A percentile compares a stretch with the other conserved stretches of the same genome.
phyloP scores from a whole-genome alignment of 2,113 vertebrate species.

The Maccullochella peelii region DNA sequence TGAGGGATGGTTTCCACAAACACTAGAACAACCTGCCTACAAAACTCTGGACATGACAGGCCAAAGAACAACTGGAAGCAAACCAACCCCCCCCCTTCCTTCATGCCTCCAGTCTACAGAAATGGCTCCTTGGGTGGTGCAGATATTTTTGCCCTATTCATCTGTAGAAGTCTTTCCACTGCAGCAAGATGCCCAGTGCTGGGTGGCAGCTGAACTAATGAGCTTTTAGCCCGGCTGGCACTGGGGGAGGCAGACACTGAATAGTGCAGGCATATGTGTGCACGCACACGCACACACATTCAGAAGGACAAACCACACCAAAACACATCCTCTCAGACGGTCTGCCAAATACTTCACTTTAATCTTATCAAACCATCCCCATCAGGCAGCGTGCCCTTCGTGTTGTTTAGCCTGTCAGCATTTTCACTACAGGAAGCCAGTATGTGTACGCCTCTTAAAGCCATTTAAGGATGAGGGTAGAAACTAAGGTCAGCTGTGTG shows the following conservation, averaged over 20 bases:
- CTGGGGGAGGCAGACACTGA: conserved; percentile 44
- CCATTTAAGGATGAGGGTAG: conserved; percentile 72
- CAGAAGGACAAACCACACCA: conserved; percentile 55
- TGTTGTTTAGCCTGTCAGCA: conserved; percentile 81
- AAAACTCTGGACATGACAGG: neutral
- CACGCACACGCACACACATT: neutral
- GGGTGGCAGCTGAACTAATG: conserved; percentile 76
- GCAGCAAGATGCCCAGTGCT: conserved; percentile 58
- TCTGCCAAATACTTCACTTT: conserved; percentile 82
- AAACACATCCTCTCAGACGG: conserved; percentile 66
- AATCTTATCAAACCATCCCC: conserved; percentile 84
- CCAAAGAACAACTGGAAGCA: conserved; percentile 21
- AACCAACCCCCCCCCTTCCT: neutral
- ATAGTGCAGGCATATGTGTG: conserved; percentile 32
- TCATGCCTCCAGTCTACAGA: conserved; percentile 11
- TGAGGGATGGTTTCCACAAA: neutral
- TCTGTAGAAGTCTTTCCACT: conserved; percentile 38
- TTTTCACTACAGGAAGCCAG: conserved; percentile 75
- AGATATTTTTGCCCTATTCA: conserved; percentile 36
- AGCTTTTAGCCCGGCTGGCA: conserved; percentile 74
- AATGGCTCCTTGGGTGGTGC: conserved; percentile 29
- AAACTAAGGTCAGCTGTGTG: conserved; percentile 68
- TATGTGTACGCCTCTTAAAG: conserved; percentile 56
- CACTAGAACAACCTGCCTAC: neutral
- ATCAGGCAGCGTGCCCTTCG: conserved; percentile 75